Evolutionary conservation across 2,797 vertebrate genomes (phyloP), one percentile per base, ranked within the genome.

Genomic region (Harpagifer antarcticus): DNA sequence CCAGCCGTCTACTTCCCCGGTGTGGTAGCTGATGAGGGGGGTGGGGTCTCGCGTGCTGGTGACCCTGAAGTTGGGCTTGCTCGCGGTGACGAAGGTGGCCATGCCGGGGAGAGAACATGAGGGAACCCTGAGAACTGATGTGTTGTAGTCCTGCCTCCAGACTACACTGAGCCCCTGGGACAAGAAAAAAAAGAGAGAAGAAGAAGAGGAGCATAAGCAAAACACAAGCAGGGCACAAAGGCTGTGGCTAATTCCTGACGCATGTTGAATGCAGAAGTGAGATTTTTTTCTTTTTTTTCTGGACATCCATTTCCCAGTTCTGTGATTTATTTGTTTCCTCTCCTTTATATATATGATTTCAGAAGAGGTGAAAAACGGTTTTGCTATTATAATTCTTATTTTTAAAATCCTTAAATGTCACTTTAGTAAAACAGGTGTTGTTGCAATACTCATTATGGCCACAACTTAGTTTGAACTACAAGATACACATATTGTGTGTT

Each of bases 61-160:
- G 57, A 98, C 96, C 90, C 95, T 94, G 77, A 99, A 97, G 88
- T 97, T 97, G 20, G 96, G 94, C 81, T 98, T 98, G 88, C 91
- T 94, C 43, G 95, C 78, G 1, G 90, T 96, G 91, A 99, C 96
- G 54, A 98, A 99, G 15, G 97, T 96, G 20, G 96, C 96, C 97
- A 99, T 98, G 89, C 97, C 76, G 1, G 98, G 97, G 19, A 99
- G 95, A 53, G 96, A 93, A 72, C 94, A 96, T 2, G 94, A 64
- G 65, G 94, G 94, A 70, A 91, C 74, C 79, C 90, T 88, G 72
- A 92, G 84, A 91, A 94, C 94, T 85, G 91, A 93, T 72, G 91
- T 89, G 94, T 48, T 92, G 94, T 71, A 81, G 33, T 65, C 68
- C 50, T 42, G 69, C 72, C 70, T 88, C 88, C 84, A 89, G 20